Base-by-base conservation (phyloP, 2,888 invertebrate species). In the Cistogaster globosa region DNA sequence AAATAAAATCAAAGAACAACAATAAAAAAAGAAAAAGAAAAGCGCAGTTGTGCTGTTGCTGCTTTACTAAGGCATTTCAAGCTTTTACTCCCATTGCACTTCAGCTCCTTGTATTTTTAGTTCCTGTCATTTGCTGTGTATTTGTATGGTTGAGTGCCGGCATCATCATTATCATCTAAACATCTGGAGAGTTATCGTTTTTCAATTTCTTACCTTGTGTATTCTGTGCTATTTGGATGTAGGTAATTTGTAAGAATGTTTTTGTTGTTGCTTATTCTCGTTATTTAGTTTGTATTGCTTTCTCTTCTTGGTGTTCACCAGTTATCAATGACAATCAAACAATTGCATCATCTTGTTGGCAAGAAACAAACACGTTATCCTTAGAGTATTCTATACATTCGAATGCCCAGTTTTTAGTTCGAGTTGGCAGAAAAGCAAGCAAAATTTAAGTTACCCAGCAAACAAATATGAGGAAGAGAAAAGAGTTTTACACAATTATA, bases 141-240 rank as follows among this genome's bases (percentile, higher is more conserved):
- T 76, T 48, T 71, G 38, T 63, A 48, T 48, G 51, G 48, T 14
- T 65, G 45, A 16, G n/a, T 58, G 32, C 58, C n/a, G 65, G 22
- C 3, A n/a, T 38, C 69, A 74, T n/a, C n/a, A n/a, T n/a, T n/a
- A n/a, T n/a, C n/a, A n/a, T 78, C 62, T 57, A 18, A 63, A 60
- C 57, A 77, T 80, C 84, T 58, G 42, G 77, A 72, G 84, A 81
- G 38, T 81, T 82, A 53, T 69, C 57, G 68, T 82, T 78, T 78
- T 82, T 85, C 74, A 82, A 82, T 85, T 85, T 85, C 77, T 69
- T 78, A 85, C 81, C 84, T 82, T 62, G 14, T 32, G 9, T 22
- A 48, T 12, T 57, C 14, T 51, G 53, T 18, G 42, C 53, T 42
- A 36, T 58, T 58, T 51, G 36, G 65, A 32, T n/a, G 36, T 42